phyloP scores from a whole-genome alignment of 2,113 vertebrate species.

The Trematocara macrostoma region DNA sequence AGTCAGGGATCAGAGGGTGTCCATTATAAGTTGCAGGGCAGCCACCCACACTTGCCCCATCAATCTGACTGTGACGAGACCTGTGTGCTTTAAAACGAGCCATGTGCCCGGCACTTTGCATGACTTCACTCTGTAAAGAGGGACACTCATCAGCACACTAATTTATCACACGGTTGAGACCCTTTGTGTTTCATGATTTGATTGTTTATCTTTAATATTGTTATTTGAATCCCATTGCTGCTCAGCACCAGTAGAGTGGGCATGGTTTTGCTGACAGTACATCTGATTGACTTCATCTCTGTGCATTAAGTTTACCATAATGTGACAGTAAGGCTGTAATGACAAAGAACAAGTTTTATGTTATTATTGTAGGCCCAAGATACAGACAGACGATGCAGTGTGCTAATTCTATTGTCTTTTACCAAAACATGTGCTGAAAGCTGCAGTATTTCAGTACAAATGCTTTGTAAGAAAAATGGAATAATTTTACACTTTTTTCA shows the following conservation, averaged over 20 bases:
- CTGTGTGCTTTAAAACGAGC: conserved; percentile 74
- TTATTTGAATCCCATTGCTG: conserved; percentile 15
- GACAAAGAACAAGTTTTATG: not conserved
- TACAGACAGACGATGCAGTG: not conserved
- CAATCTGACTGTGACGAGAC: conserved; percentile 72
- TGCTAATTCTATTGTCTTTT: conserved; percentile 11
- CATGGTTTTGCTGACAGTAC: not conserved
- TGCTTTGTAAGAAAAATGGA: conserved; percentile 19
- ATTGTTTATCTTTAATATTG: not conserved
- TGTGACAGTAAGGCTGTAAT: not conserved
- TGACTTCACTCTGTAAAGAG: conserved; percentile 1
- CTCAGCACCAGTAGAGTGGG: not conserved
- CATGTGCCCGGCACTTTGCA: conserved; percentile 21
- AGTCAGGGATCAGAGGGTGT: conserved; percentile 14
- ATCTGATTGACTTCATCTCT: not conserved
- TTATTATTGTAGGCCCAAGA: not conserved
- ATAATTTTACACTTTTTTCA: not conserved
- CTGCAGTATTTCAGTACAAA: conserved; percentile 29
- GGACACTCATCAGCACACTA: conserved; percentile 9
- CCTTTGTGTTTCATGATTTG: conserved; percentile 5
- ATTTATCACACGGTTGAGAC: not conserved
- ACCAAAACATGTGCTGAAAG: not conserved
- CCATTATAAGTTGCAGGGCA: conserved; percentile 27
- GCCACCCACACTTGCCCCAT: conserved; percentile 50
- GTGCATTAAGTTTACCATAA: not conserved